Conservation (phyloP, 2,113 vertebrate genomes). For the Sula dactylatra region DNA sequence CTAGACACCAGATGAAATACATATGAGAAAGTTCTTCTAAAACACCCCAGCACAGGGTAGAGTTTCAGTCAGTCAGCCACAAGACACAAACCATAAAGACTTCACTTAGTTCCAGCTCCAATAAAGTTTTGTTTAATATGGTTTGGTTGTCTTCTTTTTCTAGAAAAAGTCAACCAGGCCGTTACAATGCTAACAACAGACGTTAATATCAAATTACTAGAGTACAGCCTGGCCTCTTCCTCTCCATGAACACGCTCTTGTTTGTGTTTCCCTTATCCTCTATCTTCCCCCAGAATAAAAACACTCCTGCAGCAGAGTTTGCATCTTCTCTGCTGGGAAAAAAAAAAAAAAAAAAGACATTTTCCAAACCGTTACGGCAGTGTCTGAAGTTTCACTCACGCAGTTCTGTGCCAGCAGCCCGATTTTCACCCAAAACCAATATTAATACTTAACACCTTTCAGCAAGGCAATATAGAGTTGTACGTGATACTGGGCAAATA, state of each 20-base stretch:
- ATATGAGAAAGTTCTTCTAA: accelerated
- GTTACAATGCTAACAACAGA: not conserved
- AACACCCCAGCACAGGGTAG: not conserved
- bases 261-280: not conserved
- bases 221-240: not conserved
- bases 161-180: not conserved
- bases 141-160: not conserved
- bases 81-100: not conserved
- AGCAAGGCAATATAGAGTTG: not conserved
- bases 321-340: not conserved
- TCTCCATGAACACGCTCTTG: not conserved
- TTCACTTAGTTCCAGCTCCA: not conserved
- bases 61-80: not conserved
- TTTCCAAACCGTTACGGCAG: not conserved
- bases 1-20: not conserved
- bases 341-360: not conserved
- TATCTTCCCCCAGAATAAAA: not conserved
- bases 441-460: not conserved
- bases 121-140: not conserved
- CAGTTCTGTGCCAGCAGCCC: not conserved
- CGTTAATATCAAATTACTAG: not conserved
- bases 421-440: not conserved
- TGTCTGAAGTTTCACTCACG: not conserved
- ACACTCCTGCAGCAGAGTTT: not conserved
- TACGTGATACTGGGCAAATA: accelerated